phyloP scores from a whole-genome alignment of 2,113 vertebrate genomes.

The Chionodraco myersi region DNA sequence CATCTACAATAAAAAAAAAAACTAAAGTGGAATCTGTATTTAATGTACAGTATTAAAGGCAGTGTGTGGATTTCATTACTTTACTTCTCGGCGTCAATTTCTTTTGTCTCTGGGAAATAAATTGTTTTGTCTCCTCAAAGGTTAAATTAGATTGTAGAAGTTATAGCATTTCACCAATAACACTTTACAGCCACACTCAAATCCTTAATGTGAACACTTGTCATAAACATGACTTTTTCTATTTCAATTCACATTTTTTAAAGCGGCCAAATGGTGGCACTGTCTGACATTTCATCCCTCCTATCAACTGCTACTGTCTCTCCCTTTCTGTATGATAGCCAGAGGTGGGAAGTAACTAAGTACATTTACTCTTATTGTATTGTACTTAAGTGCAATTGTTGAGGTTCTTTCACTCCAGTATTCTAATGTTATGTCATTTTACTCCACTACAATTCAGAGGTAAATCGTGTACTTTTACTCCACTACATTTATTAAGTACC shows the following conservation, averaged over 20 bases:
- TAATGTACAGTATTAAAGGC: conserved; percentile 80
- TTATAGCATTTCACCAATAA: neutral
- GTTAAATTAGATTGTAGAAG: neutral
- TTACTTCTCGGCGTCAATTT: conserved; percentile 32
- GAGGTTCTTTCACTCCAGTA: no score
- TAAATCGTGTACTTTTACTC: no score
- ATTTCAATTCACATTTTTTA: neutral
- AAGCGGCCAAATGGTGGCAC: conserved; percentile 39
- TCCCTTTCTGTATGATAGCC: neutral
- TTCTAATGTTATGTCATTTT: no score
- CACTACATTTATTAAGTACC: no score
- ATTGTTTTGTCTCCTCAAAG: neutral
- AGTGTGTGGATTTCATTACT: conserved; percentile 61
- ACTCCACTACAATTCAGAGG: no score
- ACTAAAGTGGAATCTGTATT: conserved; percentile 65
- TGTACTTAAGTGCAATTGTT: no score
- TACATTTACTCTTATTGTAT: no score
- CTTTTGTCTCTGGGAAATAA: conserved; percentile 29
- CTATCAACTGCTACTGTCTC: neutral
- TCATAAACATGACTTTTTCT: neutral
- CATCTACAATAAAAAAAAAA: conserved; percentile 34
- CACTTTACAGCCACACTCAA: neutral
- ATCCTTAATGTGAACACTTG: neutral
- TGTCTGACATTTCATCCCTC: conserved; percentile 27
- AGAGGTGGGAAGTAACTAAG: no score